These are phyloP conservation scores for Scarus forsteni DNA, from an alignment of 2,797 vertebrate genomes.

Conservation along the genomic window DNA sequence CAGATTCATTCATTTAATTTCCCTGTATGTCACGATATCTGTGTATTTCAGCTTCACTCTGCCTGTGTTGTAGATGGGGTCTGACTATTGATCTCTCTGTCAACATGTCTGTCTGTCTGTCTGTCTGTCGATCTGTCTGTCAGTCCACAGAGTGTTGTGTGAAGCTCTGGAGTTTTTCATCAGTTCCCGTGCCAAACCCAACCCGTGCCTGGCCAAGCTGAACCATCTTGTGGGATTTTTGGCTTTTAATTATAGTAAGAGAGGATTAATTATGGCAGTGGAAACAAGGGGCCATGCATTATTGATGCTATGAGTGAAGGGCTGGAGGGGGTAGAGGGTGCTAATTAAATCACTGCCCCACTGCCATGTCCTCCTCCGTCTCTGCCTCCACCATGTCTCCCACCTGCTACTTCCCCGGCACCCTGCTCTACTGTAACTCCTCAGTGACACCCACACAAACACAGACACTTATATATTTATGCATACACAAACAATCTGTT, in stretches of 20 bases:
- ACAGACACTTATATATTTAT: slow-evolving; percentile 9
- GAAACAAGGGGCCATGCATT: slow-evolving; percentile 92
- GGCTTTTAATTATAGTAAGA: slow-evolving; percentile 94
- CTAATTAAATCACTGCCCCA: slow-evolving; percentile 92
- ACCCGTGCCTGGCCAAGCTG: slow-evolving; percentile 78
- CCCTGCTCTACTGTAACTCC: slow-evolving; percentile 37
- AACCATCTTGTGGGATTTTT: slow-evolving; percentile 91
- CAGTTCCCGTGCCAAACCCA: slow-evolving; percentile 79
- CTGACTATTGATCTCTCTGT: slow-evolving; percentile 61
- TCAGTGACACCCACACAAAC: slow-evolving; percentile 14
- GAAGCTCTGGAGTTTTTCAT: slow-evolving; percentile 74
- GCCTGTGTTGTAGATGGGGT: slow-evolving; percentile 27
- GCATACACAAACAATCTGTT: slow-evolving; percentile 11
- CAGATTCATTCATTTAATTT: slow-evolving; percentile 51
- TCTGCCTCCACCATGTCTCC: slow-evolving; percentile 74
- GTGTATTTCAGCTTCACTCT: slow-evolving; percentile 24
- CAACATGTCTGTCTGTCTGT: slow-evolving; percentile 44
- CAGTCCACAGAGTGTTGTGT: slow-evolving; percentile 55
- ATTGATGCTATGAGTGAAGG: slow-evolving; percentile 92
- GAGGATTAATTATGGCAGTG: slow-evolving; percentile 93
- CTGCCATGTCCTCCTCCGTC: slow-evolving; percentile 85
- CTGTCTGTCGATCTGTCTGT: slow-evolving; percentile 48
- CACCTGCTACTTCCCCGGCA: slow-evolving; percentile 75
- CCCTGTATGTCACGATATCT: slow-evolving; percentile 23
- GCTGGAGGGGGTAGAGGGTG: slow-evolving; percentile 87